Conservation (phyloP, 2,888 invertebrate genomes). For the Sesia apiformis region DNA sequence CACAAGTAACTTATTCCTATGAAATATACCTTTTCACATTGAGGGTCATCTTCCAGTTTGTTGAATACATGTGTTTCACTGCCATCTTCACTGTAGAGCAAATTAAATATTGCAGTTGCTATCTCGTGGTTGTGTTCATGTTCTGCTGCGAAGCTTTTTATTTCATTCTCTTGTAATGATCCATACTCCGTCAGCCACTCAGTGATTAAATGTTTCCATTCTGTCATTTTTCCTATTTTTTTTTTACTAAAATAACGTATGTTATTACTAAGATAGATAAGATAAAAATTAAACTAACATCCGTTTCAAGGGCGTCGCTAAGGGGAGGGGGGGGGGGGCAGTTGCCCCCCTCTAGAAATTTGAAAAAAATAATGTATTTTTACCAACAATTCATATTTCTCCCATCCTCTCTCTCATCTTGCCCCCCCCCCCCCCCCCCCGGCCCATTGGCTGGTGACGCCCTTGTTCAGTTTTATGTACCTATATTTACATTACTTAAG, state of each 20-base stretch:
- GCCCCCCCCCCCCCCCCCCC: no score
- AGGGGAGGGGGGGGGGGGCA: no score
- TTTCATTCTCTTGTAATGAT: conserved; percentile 81
- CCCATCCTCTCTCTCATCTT: no score
- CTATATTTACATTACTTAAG: no score
- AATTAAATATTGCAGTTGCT: conserved; percentile 84
- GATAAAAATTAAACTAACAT: no score
- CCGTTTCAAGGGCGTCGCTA: no score
- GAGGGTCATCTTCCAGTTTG: conserved; percentile 20
- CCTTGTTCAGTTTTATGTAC: no score
- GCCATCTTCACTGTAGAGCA: conserved; percentile 83
- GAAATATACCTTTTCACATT: conserved; percentile 39
- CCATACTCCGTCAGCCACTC: conserved; percentile 90
- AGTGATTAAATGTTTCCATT: conserved; percentile 77
- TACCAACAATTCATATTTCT: no score
- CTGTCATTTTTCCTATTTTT: conserved; percentile 45
- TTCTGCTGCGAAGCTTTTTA: conserved; percentile 84
- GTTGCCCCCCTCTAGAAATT: no score
- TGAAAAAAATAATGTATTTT: no score
- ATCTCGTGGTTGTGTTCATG: conserved; percentile 89
- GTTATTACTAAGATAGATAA: neutral
- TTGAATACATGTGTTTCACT: conserved; percentile 45
- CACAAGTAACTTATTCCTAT: no score
- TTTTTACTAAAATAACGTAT: neutral
- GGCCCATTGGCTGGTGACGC: no score